Conservation (phyloP, 2,888 invertebrate genomes). For the Lochmaea capreae region DNA sequence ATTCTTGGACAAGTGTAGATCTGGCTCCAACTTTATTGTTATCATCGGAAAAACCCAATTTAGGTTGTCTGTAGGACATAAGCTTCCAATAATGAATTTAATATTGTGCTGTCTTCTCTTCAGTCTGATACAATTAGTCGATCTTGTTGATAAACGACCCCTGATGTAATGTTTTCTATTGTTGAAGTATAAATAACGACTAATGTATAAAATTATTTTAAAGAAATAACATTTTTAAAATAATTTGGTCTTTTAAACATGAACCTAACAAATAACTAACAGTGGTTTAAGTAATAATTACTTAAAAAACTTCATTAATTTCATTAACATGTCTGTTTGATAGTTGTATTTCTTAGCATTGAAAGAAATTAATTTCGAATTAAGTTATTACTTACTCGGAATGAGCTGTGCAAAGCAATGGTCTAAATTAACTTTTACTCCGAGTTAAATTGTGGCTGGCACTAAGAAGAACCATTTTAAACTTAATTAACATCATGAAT, state of each 20-base stretch:
- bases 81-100: no score
- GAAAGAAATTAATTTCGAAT: slow-evolving; percentile 40
- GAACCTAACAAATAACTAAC: background rate
- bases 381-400: slow-evolving; percentile 33
- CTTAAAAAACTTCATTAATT: slow-evolving; percentile 24
- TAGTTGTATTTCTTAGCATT: slow-evolving; percentile 30
- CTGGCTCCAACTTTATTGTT: no score
- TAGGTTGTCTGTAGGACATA: no score
- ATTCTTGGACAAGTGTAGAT: no score
- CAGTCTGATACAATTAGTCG: no score
- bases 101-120: no score
- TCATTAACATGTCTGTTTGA: slow-evolving; percentile 30
- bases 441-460: slow-evolving; percentile 19
- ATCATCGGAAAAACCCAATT: no score
- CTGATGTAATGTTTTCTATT: no score
- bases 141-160: no score
- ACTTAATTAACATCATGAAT: slow-evolving; percentile 26
- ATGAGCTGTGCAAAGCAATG: slow-evolving; percentile 26
- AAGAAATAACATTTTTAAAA: background rate
- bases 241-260: background rate
- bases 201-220: no score
- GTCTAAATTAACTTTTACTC: slow-evolving; percentile 30
- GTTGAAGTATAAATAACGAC: no score
- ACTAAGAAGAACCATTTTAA: slow-evolving; percentile 27
- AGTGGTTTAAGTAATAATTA: slow-evolving; percentile 7